Evolutionary conservation across 2,113 vertebrate genomes (phyloP).

Genomic region (Poeciliopsis prolifica): DNA sequence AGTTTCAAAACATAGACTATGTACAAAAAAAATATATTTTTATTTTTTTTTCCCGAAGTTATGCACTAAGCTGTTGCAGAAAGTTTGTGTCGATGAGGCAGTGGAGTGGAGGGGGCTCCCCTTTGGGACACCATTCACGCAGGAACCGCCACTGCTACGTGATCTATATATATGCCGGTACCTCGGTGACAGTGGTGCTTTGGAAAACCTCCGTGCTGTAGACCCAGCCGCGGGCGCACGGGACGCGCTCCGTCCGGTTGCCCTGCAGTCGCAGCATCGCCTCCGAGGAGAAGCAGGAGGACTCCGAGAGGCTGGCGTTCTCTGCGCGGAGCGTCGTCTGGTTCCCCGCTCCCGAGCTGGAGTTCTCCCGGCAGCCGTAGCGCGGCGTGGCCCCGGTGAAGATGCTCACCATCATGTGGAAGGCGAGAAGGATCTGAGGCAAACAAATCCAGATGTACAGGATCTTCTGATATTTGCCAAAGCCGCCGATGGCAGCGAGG

Average conservation of each 20-base stretch:
- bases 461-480: conserved; percentile 78
- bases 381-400: conserved; percentile 77
- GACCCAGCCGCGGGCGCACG: conserved; percentile 72
- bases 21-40: no score
- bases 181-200: conserved; percentile 78
- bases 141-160: neutral
- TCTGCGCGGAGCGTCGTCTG: conserved; percentile 1
- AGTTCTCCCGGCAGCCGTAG: conserved; percentile 59
- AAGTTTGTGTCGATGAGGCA: no score
- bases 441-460: conserved; percentile 81
- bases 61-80: no score
- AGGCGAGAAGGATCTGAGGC: conserved; percentile 75
- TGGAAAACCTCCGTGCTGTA: conserved; percentile 73
- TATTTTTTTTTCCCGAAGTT: no score
- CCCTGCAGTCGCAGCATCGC: neutral
- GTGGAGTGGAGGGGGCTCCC: no score
- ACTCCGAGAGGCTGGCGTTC: conserved; percentile 60
- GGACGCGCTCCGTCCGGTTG: conserved; percentile 53
- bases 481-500: conserved; percentile 72
- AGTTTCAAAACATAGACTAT: no score
- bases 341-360: conserved; percentile 21
- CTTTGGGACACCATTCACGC: neutral
- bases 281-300: conserved; percentile 31
- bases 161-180: conserved; percentile 28
- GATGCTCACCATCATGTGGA: conserved; percentile 81